Evolutionary conservation across 2,888 invertebrate species (phyloP), one percentile per base, ranked within the genome.

Genomic region (Himalopsyche kuldschensis): DNA sequence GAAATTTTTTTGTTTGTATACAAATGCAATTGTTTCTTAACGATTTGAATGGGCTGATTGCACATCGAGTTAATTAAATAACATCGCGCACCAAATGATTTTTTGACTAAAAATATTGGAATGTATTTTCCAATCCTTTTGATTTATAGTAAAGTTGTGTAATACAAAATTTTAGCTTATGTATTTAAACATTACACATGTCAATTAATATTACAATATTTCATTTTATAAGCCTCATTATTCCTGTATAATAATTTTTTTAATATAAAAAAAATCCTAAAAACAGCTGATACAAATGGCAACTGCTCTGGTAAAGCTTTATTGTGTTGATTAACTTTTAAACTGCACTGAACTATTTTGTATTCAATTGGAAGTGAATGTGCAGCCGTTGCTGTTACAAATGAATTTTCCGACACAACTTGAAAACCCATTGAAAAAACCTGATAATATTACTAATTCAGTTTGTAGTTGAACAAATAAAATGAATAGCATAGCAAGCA

Each of bases 241-340:
- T 20, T 20, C 2, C n/a, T 55, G 5, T 20, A 6, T 20, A 8
- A 20, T 4, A 20, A 55, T 20, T 17, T 20, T n/a, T 8, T 20
- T 20, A 41, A 41, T 41, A 41, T 1, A 41, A 2, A 3, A 4
- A 20, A 20, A 20, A 20, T 55, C 55, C 15, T 8, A 10, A 55
- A 55, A 20, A 20, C n/a, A 48, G 10, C 0, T n/a, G 75, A 80
- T 15, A 41, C 2, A 15, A 86, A 80, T 84, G 81, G 86, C 86
- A 87, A 15, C 15, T 41, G 15, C 15, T 41, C 15, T 41, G 15
- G 0, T 0, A 15, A 87, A 69, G 0, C n/a, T 48, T 31, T 35
- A 79, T 48, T 30, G 63, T 79, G 69, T 78, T 77, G 27, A 47
- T 31, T 79, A 48, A 17, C 46, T 81, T 78, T 80, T 78, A 32